Conservation (phyloP, 2,113 vertebrate species). For the Nyctereutes procyonoides region DNA sequence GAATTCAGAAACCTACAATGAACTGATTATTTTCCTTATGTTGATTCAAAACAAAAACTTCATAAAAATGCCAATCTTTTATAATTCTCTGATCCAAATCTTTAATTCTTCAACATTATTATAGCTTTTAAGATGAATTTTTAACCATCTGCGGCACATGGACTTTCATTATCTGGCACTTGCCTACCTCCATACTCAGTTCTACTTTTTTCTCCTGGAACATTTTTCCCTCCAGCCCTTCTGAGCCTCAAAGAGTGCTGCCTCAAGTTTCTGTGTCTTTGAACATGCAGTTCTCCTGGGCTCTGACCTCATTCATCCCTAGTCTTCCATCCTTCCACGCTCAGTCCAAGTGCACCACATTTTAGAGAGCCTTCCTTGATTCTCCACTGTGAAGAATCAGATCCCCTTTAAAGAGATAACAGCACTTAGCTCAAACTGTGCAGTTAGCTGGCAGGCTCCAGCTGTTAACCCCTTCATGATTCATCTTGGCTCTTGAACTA, state of each 20-base stretch:
- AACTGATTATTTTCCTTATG: background rate
- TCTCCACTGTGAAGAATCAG: background rate
- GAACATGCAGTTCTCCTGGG: background rate
- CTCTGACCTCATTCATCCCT: background rate
- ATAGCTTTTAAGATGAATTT: background rate
- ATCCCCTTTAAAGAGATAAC: background rate
- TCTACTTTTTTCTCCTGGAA: background rate
- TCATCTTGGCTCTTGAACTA: background rate
- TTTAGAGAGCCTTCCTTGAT: background rate
- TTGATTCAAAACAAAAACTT: constrained; percentile 8
- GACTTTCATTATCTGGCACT: background rate
- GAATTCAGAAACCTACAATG: background rate
- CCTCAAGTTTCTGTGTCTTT: background rate
- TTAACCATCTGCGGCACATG: background rate
- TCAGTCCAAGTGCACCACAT: background rate
- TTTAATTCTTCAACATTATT: background rate
- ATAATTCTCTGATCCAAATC: background rate
- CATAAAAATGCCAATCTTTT: background rate
- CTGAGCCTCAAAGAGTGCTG: background rate
- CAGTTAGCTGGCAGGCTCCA: background rate
- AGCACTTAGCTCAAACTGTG: background rate
- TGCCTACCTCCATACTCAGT: background rate
- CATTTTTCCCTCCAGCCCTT: background rate
- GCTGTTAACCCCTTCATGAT: background rate
- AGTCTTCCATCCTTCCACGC: background rate